phyloP scores from a whole-genome alignment of 2,888 invertebrate genomes.

The Aricia artaxerxes region DNA sequence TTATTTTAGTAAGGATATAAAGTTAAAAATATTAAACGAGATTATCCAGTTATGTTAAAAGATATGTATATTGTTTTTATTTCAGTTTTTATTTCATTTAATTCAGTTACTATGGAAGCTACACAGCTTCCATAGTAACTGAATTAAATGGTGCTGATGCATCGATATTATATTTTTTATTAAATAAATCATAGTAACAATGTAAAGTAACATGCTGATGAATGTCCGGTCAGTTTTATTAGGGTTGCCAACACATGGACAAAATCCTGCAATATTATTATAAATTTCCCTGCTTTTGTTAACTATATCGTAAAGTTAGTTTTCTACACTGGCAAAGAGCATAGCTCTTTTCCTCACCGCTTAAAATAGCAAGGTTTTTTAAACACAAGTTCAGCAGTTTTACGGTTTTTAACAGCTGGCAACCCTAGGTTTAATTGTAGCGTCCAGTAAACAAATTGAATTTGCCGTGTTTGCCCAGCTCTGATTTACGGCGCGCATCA shows the following conservation, averaged over 20 bases:
- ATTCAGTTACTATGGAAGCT: no score
- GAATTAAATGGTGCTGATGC: neutral
- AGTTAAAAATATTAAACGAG: no score
- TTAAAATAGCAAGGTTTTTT: neutral
- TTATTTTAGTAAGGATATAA: no score
- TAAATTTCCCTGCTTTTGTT: neutral
- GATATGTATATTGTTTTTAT: no score
- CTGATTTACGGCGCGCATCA: conserved; percentile 39
- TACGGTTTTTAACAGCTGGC: neutral
- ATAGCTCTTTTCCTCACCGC: neutral
- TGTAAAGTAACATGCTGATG: conserved; percentile 2
- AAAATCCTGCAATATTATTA: no score
- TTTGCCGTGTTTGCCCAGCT: conserved; percentile 39
- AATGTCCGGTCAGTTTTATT: neutral
- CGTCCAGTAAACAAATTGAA: conserved; percentile 42
- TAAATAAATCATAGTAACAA: conserved; percentile 7
- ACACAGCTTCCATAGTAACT: neutral
- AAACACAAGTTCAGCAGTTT: neutral
- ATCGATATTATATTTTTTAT: conserved; percentile 15
- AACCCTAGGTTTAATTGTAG: conserved; percentile 35
- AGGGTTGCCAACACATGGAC: neutral
- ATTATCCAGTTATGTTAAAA: no score
- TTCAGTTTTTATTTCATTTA: no score
- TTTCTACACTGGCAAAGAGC: neutral
- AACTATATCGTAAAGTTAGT: neutral